Base-by-base conservation (phyloP, 2,888 invertebrate species). In the Leptura quadrifasciata region DNA sequence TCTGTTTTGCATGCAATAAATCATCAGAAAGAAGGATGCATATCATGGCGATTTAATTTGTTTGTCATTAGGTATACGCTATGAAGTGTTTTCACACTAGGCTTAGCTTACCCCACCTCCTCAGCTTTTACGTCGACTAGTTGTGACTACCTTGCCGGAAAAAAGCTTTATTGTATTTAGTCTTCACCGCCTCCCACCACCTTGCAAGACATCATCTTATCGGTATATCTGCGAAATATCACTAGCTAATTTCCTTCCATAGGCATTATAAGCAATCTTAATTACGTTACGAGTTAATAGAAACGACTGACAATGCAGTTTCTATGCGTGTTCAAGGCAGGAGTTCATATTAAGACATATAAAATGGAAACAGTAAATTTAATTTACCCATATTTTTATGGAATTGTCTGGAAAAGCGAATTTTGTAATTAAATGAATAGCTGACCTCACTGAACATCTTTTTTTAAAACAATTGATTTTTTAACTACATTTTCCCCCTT, bases 1-100 rank as follows among this genome's bases (percentile, higher is more conserved):
- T 63, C 76, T 61, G 55, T 68, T 75, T 76, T 68, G 68, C 72
- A 76, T 39, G 57, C 58, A 35, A 76, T 76, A 76, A 72, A 76
- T 76, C 76, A 76, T 71, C 67, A 3, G 27, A 54, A 74, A 63
- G 47, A 39, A 35, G 67, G 61, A 72, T 73, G 73, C 73, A 73
- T 76, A 73, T 76, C 73, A 73, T 69, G 76, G 65, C 55, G 58
- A 65, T 76, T 70, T 58, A 76, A 76, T 76, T 76, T 73, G 73
- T 70, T 61, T 72, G 76, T 72, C 76, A 67, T 76, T 72, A 69
- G 52, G 17, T 18, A 18, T 21, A 31, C 27, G 31, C 47, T 47
- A 47, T 47, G 47, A 47, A 47, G 47, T 5, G 47, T 47, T 47
- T 47, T 47, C 47, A 15, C 47, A 47, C 47, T 47, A 47, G 47